Evolutionary conservation across 2,113 vertebrate species (phyloP).

Genomic region (Pluvialis apricaria): DNA sequence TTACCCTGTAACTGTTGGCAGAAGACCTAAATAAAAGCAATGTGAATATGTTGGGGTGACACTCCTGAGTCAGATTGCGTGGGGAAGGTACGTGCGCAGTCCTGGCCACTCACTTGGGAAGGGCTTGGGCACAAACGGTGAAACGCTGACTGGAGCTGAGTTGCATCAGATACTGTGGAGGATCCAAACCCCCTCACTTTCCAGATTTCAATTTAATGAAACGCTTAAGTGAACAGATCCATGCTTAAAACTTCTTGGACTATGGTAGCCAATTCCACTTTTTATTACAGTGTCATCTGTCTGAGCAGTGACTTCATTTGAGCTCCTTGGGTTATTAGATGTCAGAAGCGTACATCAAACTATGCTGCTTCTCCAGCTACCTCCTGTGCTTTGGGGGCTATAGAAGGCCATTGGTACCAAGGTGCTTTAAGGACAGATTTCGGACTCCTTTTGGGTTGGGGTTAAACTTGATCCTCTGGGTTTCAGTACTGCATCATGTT

Average conservation of each 20-base stretch:
- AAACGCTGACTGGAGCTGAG: not conserved
- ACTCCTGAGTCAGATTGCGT: not conserved
- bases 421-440: not conserved
- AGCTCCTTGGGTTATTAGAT: not conserved
- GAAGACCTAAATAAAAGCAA: slow-evolving; percentile 66
- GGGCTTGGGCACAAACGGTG: not conserved
- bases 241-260: not conserved
- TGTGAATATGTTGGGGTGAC: slow-evolving; percentile 39
- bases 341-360: not conserved
- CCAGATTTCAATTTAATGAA: not conserved
- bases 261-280: not conserved
- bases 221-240: fast-evolving
- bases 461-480: not conserved
- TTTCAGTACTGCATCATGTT: not conserved
- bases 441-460: not conserved
- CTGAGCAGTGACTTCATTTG: not conserved
- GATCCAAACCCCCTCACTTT: not conserved
- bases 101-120: not conserved
- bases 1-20: slow-evolving; percentile 63
- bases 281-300: not conserved
- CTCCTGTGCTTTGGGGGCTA: fast-evolving
- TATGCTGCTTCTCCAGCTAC: not conserved
- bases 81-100: not conserved
- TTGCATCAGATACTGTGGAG: not conserved
- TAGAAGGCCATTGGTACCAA: not conserved